Evolutionary conservation across 2,797 vertebrate genomes (phyloP), one percentile per base, ranked within the genome.

Genomic region (Sebastolobus altivelis): DNA sequence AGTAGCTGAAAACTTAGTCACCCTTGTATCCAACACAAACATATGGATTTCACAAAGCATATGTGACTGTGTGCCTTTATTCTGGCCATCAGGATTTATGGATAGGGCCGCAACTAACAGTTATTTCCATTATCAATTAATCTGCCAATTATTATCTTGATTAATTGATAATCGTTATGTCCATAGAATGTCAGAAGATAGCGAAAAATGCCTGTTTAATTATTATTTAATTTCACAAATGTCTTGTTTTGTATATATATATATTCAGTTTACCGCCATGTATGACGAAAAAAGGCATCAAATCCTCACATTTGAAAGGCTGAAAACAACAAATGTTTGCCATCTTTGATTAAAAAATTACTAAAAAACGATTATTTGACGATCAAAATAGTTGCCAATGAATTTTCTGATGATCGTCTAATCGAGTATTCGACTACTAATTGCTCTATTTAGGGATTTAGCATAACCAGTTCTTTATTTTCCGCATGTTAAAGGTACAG

Each of bases 11-110:
- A 22, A 61, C 6, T 2, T 29, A 13, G 40, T 66, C n/a, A 16
- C 6, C 5, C 7, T 20, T 35, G 69, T 55, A 38, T 71, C 46
- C 77, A 74, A 61, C n/a, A 72, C 61, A 59, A 75, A 74, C 25
- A 40, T 54, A 40, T 20, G 65, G 38, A 72, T 76, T 72, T 59
- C 16, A 74, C 33, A 43, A 49, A 67, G 16, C 33, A 5, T 43
- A 46, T 49, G 16, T 14, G 56, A 27, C 11, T 46, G 40, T 25
- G 55, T 25, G 29, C 25, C 20, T 81, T 49, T 11, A 31, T 29
- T 6, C 18, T 14, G 8, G 54, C 4, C 31, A 35, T 69, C 22
- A 38, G 25, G 20, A 46, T 52, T 38, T 5, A 38, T 12, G 11
- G n/a, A 35, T 40, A 14, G 31, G n/a, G 56, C 40, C 7, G 6